Base-by-base conservation (phyloP, 23 tunicate genomes). In the Ascidia mentula region DNA sequence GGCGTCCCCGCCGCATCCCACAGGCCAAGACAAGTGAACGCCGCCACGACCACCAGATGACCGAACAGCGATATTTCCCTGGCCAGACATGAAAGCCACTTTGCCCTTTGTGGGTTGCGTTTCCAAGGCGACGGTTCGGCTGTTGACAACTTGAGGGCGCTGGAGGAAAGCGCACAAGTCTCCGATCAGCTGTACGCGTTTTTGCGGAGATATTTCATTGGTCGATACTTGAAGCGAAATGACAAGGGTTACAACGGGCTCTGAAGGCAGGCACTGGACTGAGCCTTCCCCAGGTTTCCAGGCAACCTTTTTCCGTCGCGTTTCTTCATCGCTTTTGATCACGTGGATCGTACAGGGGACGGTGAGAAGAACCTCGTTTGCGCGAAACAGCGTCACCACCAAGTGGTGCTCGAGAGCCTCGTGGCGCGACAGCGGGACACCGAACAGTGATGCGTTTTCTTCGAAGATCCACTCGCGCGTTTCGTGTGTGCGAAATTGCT, bases 1-100 rank as follows among this genome's bases (percentile, higher is more conserved):
- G 38, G 81, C 39, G 80, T 90, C 96, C 1, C 84, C 36, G 42
- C 87, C 77, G 69, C 97, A 91, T 0, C 83, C 97, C 17, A 91
- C 20, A 33, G 90, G 80, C 97, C 97, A 91, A 71, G 87, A 91
- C 33, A 91, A 34, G 24, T 53, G 24, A 0, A 85, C 83, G 9
- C 65, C 82, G 7, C 79, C 73, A 30, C 31, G 34, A 6, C 34
- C 71, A 20, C 37, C 53, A 32, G 30, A 37, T 12, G 73, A 38
- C 36, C 40, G 24, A 9, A 38, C 38, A 1, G 78, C 59, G 5
- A 39, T 79, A 40, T 86, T 78, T 6, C 97, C 97, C 31, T 34
- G 79, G 35, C 97, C 97, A 33, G 87, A 77, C 40, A 91, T 18
- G 38, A 85, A 80, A 1, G 87, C 88, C n/a, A 36, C 32, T 45